Conservation (phyloP, 2,888 invertebrate species). For the Apamea crenata region DNA sequence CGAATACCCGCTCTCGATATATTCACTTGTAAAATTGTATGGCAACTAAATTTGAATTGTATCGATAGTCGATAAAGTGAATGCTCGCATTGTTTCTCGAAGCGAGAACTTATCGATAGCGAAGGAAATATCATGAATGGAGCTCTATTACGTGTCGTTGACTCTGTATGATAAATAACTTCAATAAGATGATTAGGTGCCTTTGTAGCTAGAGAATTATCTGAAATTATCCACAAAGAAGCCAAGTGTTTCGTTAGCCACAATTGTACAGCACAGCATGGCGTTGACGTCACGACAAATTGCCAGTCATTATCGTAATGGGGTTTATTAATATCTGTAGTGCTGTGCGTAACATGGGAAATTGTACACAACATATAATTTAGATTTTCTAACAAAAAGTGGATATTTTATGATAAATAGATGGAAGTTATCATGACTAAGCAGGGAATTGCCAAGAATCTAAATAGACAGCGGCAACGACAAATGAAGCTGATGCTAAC, state of each 20-base stretch:
- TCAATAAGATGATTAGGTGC: slow-evolving; percentile 41
- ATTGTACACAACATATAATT: slow-evolving; percentile 32
- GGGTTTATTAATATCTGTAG: slow-evolving; percentile 46
- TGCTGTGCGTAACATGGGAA: slow-evolving; percentile 14
- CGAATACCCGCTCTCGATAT: slow-evolving; percentile 33
- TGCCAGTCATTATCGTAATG: slow-evolving; percentile 40
- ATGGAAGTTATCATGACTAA: slow-evolving; percentile 11
- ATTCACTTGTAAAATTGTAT: slow-evolving; percentile 45
- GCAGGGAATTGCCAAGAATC: background rate
- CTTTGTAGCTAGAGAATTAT: slow-evolving; percentile 29
- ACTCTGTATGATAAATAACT: slow-evolving; percentile 34
- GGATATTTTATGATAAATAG: slow-evolving; percentile 15
- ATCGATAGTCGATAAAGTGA: slow-evolving; percentile 53
- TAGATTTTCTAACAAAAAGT: slow-evolving; percentile 13
- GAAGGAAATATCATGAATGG: slow-evolving; percentile 31
- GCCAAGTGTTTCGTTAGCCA: slow-evolving; percentile 54
- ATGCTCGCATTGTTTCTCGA: slow-evolving; percentile 48
- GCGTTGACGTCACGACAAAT: slow-evolving; percentile 61
- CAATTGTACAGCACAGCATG: slow-evolving; percentile 51
- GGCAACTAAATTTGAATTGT: slow-evolving; percentile 47
- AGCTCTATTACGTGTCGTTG: slow-evolving; percentile 42
- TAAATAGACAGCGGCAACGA: background rate
- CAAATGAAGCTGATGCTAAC: background rate
- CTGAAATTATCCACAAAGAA: slow-evolving; percentile 33
- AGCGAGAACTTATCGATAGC: slow-evolving; percentile 39